Evolutionary conservation across 2,888 invertebrate genomes (phyloP).

Genomic region (Ecliptopera silaceata): DNA sequence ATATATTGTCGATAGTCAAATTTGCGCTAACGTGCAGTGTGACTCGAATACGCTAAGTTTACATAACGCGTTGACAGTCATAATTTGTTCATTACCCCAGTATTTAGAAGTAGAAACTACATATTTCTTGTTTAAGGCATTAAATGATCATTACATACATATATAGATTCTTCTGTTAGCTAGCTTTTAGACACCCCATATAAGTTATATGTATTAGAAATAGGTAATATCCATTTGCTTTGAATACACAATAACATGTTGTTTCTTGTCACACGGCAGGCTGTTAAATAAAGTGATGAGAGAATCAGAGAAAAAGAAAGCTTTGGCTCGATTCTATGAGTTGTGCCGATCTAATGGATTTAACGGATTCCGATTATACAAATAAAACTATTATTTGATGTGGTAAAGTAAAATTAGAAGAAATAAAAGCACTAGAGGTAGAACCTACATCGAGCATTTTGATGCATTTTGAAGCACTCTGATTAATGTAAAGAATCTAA

Average conservation of each 20-base stretch:
- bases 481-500: slow-evolving; percentile 10
- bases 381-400: slow-evolving; percentile 51
- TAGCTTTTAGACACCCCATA: too few species aligned
- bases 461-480: slow-evolving; percentile 58
- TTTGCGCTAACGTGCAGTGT: too few species aligned
- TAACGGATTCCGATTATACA: slow-evolving; percentile 68
- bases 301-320: slow-evolving; percentile 75
- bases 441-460: slow-evolving; percentile 48
- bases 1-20: too few species aligned
- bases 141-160: too few species aligned
- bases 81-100: too few species aligned
- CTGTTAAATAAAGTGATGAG: slow-evolving; percentile 72
- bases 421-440: slow-evolving; percentile 45
- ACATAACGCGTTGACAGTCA: too few species aligned
- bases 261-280: slow-evolving; percentile 67
- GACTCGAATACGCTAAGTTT: too few species aligned
- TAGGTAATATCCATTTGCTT: slow-evolving; percentile 24
- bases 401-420: slow-evolving; percentile 68
- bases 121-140: too few species aligned
- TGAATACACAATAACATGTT: slow-evolving; percentile 55
- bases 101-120: too few species aligned
- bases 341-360: slow-evolving; percentile 67
- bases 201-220: background rate
- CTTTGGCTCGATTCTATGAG: slow-evolving; percentile 69
- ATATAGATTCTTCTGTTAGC: too few species aligned